Evolutionary conservation across 2,797 vertebrate species (phyloP).

Genomic region (Epinephelus malabaricus): DNA sequence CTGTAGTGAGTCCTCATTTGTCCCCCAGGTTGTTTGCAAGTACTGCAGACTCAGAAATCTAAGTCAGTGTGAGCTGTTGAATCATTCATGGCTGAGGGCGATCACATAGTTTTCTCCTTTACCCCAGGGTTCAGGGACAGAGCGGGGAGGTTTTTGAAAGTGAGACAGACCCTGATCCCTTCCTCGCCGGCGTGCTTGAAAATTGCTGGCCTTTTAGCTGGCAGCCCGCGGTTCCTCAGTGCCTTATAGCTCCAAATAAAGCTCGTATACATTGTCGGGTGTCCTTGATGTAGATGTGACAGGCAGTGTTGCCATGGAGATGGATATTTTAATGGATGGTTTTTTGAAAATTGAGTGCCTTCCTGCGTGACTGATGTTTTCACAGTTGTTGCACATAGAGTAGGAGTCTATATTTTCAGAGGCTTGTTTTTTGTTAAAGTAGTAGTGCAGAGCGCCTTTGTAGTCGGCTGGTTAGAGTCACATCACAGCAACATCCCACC

Average conservation of each 20-base stretch:
- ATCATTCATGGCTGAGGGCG: conserved; percentile 70
- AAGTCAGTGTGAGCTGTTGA: conserved; percentile 63
- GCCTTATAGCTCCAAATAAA: conserved; percentile 32
- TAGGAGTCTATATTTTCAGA: neutral
- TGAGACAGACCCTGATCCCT: conserved; percentile 34
- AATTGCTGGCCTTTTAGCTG: conserved; percentile 37
- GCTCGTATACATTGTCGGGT: conserved; percentile 20
- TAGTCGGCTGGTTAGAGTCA: no score
- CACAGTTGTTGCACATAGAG: conserved; percentile 25
- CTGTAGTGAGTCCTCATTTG: conserved; percentile 29
- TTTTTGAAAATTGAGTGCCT: conserved; percentile 23
- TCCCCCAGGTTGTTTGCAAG: conserved; percentile 47
- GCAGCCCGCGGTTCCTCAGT: conserved; percentile 10
- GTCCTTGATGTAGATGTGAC: conserved; percentile 47
- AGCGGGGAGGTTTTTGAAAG: conserved; percentile 32
- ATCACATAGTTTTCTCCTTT: conserved; percentile 51
- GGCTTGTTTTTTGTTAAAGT: neutral
- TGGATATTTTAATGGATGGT: conserved; percentile 37
- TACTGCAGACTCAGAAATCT: conserved; percentile 54
- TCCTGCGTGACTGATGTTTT: conserved; percentile 27
- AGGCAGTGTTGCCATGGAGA: conserved; percentile 48
- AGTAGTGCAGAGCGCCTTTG: neutral
- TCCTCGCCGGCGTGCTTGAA: conserved; percentile 24
- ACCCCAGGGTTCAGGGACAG: conserved; percentile 57
- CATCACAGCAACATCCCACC: no score